Base-by-base conservation (phyloP, 2,113 vertebrate species). In the Gila orcuttii region DNA sequence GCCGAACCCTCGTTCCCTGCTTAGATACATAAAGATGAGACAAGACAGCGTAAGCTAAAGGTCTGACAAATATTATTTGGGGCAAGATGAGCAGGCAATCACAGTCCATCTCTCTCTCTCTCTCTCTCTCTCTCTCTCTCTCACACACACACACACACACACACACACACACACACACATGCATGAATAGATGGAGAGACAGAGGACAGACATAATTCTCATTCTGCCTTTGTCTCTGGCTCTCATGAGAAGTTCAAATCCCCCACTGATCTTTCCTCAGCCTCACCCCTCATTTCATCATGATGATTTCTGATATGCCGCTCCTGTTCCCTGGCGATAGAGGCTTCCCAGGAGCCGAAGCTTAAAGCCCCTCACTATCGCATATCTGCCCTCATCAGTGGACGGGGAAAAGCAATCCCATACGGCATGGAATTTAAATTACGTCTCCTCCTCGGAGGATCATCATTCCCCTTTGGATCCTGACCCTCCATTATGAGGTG, bases 1-100 rank as follows among this genome's bases (percentile, higher is more conserved):
- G 98, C 97, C 12, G 98, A 99, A 82, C 98, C 98, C 94, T 99
- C 98, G 59, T 96, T 97, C 82, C 96, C 98, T 99, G 84, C 98
- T 99, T 81, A 86, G 86, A 79, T 86, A 87, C 68, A 94, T 87
- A 86, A 93, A 90, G 90, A 86, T 77, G 88, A 83, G 77, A 88
- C 52, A 83, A 89, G 45, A 84, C 13, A 75, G 59, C 68, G 23
- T 85, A 19, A 86, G 66, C 52, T 23, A 33, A 39, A 39, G 47
- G 31, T 69, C 31, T 83, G 28, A 83, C 28, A 71, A 73, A 83
- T 39, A 59, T 83, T 73, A 71, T 68, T 73, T 52, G 2, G 33
- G 50, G 31, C 50, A 59, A 83, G 82, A 83, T 59, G 47, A 74
- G 82, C 50, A 36, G 31, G 50, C 50, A 83, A 73, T 83, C 68